A percentile compares a stretch with the other conserved stretches of the same genome.
Conservation (phyloP, 2,113 vertebrate species). For the Rynchops niger region DNA sequence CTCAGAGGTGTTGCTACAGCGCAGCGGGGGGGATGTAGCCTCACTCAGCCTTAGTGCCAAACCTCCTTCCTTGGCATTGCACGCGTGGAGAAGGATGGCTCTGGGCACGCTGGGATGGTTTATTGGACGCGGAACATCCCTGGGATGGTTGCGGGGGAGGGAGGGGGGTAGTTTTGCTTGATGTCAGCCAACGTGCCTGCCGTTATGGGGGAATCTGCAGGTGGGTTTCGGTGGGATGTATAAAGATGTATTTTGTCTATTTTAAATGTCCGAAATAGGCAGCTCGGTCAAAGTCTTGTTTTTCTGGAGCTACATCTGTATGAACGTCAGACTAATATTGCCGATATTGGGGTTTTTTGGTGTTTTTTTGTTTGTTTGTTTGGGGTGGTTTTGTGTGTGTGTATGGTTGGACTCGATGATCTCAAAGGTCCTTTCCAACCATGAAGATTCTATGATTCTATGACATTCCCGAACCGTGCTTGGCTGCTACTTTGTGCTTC, state of each 20-base stretch:
- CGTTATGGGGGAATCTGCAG: background rate
- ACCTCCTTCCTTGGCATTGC: background rate
- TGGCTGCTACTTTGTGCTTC: background rate
- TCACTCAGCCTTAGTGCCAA: background rate
- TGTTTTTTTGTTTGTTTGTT: too few species aligned
- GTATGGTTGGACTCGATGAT: too few species aligned
- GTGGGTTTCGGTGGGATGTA: background rate
- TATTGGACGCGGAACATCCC: too few species aligned
- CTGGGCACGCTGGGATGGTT: background rate
- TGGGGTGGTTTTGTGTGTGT: too few species aligned
- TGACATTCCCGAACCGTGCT: accelerated
- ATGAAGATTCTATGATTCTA: too few species aligned
- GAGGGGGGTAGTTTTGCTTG: background rate
- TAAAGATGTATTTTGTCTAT: background rate
- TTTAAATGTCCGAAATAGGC: background rate
- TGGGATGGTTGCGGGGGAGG: too few species aligned
- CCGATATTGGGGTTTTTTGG: background rate
- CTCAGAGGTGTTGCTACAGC: background rate
- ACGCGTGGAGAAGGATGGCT: background rate
- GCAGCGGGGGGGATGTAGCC: background rate
- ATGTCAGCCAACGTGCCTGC: background rate
- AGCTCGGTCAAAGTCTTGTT: background rate
- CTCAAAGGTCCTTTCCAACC: too few species aligned
- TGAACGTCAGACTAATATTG: background rate
- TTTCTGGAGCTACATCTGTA: background rate